Evolutionary conservation across 2,113 vertebrate species (phyloP).

Genomic region (Odontophorus gujanensis): DNA sequence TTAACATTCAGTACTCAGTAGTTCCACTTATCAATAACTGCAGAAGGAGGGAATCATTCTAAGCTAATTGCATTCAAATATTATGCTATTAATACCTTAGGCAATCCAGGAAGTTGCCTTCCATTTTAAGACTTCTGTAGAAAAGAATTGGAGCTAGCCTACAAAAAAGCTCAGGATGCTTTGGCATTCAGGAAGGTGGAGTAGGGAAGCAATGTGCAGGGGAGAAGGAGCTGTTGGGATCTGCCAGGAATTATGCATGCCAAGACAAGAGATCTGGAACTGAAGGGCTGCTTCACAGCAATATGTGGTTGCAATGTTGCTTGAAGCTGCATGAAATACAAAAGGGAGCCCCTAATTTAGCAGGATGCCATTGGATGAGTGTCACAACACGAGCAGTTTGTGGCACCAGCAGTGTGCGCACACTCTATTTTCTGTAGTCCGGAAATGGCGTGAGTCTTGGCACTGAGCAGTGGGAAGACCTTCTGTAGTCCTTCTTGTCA

Average conservation of each 20-base stretch:
- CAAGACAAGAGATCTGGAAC: background rate
- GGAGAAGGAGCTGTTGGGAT: background rate
- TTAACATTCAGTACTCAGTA: background rate
- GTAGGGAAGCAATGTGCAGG: background rate
- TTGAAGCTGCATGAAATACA: background rate
- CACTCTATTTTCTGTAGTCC: background rate
- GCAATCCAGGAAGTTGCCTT: background rate
- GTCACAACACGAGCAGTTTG: background rate
- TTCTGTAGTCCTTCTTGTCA: background rate
- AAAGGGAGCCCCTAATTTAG: background rate
- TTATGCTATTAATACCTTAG: background rate
- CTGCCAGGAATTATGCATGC: background rate
- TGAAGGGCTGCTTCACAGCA: background rate
- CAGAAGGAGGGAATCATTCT: background rate
- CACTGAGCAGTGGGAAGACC: background rate
- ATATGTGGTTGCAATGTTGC: background rate
- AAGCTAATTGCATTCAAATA: background rate
- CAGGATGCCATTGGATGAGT: accelerated
- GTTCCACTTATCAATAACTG: background rate
- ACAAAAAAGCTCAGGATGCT: background rate
- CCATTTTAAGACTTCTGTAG: background rate
- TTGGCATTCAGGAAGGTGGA: background rate
- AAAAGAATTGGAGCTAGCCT: background rate
- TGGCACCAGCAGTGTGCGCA: background rate
- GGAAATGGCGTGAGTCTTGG: background rate